Conservation (phyloP, 1,140 invertebrate genomes). For the Panagrolaimus sp. region DNA sequence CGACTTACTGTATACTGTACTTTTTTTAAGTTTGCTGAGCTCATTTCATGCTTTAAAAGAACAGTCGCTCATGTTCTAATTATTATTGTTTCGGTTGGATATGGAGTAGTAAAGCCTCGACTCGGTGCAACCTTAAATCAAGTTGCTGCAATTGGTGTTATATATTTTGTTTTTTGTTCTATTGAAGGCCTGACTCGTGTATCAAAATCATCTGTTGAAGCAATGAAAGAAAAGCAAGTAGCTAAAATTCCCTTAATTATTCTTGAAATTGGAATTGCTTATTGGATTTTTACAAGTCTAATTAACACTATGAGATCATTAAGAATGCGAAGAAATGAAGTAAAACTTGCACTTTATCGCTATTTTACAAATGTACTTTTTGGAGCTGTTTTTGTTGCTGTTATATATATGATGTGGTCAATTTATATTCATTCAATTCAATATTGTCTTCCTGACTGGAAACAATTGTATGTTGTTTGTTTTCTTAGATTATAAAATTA, state of each 20-base stretch:
- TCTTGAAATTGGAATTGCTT: slow-evolving; percentile 55
- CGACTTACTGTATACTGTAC: slow-evolving; percentile 12
- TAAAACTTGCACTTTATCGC: slow-evolving; percentile 80
- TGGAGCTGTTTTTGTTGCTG: slow-evolving; percentile 76
- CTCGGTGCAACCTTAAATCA: slow-evolving; percentile 77
- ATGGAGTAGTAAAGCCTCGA: slow-evolving; percentile 88
- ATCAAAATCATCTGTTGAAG: slow-evolving; percentile 60
- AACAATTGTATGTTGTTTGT: slow-evolving; percentile 69
- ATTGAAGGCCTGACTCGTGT: slow-evolving; percentile 75
- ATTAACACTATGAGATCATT: slow-evolving; percentile 80
- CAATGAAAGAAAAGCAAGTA: slow-evolving; percentile 57
- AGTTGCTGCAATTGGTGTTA: slow-evolving; percentile 72
- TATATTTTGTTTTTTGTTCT: slow-evolving; percentile 76
- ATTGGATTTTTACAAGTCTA: slow-evolving; percentile 67
- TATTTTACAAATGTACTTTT: slow-evolving; percentile 88
- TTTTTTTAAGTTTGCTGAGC: slow-evolving; percentile 73
- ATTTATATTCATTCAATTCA: slow-evolving; percentile 68
- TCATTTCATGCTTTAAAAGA: slow-evolving; percentile 79
- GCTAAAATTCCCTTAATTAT: slow-evolving; percentile 55
- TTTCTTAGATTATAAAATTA: neutral
- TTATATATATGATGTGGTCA: slow-evolving; percentile 85
- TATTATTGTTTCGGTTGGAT: slow-evolving; percentile 84
- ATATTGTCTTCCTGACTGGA: slow-evolving; percentile 70
- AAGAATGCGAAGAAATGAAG: slow-evolving; percentile 67
- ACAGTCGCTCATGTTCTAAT: slow-evolving; percentile 83